Evolutionary conservation across 2,888 invertebrate genomes (phyloP).

Genomic region (Oxycera nigricornis): DNA sequence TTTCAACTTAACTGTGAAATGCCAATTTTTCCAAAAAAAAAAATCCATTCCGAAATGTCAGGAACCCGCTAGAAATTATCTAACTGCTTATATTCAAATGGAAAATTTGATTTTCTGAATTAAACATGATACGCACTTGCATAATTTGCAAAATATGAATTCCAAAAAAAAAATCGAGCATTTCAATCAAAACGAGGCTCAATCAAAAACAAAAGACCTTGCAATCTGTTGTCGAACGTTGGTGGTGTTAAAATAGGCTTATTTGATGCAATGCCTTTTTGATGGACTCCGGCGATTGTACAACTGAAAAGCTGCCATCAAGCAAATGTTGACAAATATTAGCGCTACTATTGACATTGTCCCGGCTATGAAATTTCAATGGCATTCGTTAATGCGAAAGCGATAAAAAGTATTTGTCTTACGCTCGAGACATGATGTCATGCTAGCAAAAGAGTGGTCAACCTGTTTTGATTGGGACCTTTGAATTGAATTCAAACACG

Average conservation of each 20-base stretch:
- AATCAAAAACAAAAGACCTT: too few species aligned
- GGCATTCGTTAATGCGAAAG: slow-evolving; percentile 23
- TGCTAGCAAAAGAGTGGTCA: neutral
- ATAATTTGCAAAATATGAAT: too few species aligned
- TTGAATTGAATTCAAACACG: too few species aligned
- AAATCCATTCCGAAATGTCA: too few species aligned
- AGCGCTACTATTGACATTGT: slow-evolving; percentile 29
- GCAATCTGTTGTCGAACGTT: slow-evolving; percentile 5
- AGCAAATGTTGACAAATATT: slow-evolving; percentile 23
- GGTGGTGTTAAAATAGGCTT: slow-evolving; percentile 2
- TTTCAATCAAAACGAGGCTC: too few species aligned
- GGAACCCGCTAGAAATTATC: too few species aligned
- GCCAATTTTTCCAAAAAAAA: too few species aligned
- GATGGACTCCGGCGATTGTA: neutral
- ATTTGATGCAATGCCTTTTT: neutral
- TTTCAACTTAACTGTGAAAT: too few species aligned
- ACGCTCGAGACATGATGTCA: slow-evolving; percentile 14
- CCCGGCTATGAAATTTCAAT: slow-evolving; percentile 19
- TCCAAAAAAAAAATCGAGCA: too few species aligned
- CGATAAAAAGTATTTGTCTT: slow-evolving; percentile 6
- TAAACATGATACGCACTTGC: too few species aligned
- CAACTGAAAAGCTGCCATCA: neutral
- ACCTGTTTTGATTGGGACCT: slow-evolving; percentile 14
- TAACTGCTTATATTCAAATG: too few species aligned
- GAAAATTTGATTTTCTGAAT: too few species aligned